Base-by-base conservation (phyloP, 2,113 vertebrate species). In the Melierax canorus region DNA sequence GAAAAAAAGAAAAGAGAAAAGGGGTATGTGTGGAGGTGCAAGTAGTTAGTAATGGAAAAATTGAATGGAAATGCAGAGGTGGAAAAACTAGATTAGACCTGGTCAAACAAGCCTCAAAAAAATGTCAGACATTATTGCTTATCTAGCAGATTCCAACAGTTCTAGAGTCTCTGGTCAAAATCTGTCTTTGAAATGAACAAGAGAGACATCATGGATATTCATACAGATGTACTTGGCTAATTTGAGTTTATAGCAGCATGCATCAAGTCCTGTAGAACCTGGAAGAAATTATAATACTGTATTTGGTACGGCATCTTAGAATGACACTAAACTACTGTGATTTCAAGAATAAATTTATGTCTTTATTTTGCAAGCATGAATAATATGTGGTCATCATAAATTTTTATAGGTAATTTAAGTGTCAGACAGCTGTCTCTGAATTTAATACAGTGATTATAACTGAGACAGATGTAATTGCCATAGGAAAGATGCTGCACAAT, bases 1-100 rank as follows among this genome's bases (percentile, higher is more conserved):
- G 5, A 6, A 36, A 39, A 14, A 27, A 41, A 11, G 2, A 8
- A 15, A 4, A 2, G 1, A 0, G 12, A 20, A 30, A 38, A 58
- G 5, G 2, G 2, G 6, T 51, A 16, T 30, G 3, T 69, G 6
- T 45, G 24, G 9, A 66, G 5, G 10, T 71, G 22, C 32, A 29
- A 45, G 15, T 64, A 78, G 15, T 45, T 64, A 29, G 21, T 79
- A 75, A 46, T 62, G 21, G 39, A 34, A 78, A 83, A 74, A 59
- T 4, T 15, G 17, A 81, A 50, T 73, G 74, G 23, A 82, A 78
- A 67, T 60, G 36, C 16, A 92, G 17, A 91, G 9, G 3, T 10
- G 12, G 36, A 74, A 59, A 82, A 29, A 24, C 9, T 64, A 51
- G 3, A 66, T 60, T 50, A 76, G 36, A 36, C 9, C 15, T 20